Evolutionary conservation across 2,888 invertebrate genomes (phyloP).

Genomic region (Lithophane socia): DNA sequence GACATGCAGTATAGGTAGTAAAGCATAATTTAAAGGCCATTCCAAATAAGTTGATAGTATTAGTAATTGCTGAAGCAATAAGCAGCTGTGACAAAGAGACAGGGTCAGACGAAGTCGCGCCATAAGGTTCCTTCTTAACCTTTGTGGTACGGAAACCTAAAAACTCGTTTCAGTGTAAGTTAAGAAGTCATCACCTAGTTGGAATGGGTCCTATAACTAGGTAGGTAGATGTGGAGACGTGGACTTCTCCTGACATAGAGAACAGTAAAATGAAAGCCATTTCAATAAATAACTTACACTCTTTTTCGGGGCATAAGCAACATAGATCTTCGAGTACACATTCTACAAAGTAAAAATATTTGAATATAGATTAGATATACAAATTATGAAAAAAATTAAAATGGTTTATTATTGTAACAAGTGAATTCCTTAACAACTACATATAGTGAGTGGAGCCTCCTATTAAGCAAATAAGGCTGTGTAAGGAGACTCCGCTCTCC

Average conservation of each 20-base stretch:
- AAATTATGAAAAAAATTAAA: background rate
- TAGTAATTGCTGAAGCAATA: background rate
- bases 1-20: background rate
- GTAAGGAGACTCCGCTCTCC: no score
- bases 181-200: no score
- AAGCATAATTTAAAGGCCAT: no score
- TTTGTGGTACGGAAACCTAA: no score
- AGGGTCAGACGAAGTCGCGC: background rate
- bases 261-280: background rate
- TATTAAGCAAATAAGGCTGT: no score
- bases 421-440: background rate
- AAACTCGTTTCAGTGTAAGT: background rate
- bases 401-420: background rate
- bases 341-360: slow-evolving; percentile 28
- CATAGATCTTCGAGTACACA: slow-evolving; percentile 28
- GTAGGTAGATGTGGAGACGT: background rate
- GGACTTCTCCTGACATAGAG: background rate
- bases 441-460: no score
- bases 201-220: background rate
- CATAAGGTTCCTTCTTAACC: background rate
- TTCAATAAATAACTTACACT: slow-evolving; percentile 21
- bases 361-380: background rate
- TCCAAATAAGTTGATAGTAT: background rate
- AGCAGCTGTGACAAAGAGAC: background rate
- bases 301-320: slow-evolving; percentile 37